Conservation (phyloP, 2,113 vertebrate genomes). For the Prionailurus bengalensis region DNA sequence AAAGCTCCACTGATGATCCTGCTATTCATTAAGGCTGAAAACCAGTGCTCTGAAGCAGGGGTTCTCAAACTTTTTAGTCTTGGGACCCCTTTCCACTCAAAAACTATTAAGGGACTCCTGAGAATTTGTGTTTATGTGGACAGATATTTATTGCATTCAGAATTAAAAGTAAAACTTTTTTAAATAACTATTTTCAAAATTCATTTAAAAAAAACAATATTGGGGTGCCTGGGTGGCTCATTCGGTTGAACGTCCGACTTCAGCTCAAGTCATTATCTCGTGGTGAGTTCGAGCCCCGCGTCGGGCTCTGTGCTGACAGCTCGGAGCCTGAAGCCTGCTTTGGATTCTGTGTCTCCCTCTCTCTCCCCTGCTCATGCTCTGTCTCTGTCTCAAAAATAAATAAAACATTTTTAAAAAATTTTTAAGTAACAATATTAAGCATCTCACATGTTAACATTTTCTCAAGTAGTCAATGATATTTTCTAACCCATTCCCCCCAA, state of each 20-base stretch:
- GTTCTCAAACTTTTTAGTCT: not conserved
- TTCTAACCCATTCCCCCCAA: not conserved
- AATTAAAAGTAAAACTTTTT: conserved; percentile 14
- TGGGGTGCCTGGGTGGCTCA: too few relatives aligned
- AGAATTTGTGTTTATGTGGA: not conserved
- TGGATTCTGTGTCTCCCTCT: too few relatives aligned
- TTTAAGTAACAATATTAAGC: not conserved
- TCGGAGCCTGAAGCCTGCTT: too few relatives aligned
- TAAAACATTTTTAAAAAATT: too few relatives aligned
- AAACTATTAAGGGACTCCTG: not conserved
- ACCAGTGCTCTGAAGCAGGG: not conserved
- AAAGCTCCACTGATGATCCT: not conserved
- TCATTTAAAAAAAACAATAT: not conserved
- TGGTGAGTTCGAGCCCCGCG: too few relatives aligned
- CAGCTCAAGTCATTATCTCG: too few relatives aligned
- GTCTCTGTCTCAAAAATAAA: too few relatives aligned
- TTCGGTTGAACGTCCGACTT: too few relatives aligned
- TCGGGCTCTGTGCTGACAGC: too few relatives aligned
- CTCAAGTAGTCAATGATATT: not conserved
- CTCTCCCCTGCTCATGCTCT: too few relatives aligned
- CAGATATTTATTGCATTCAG: not conserved
- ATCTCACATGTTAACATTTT: not conserved
- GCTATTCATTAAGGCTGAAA: not conserved
- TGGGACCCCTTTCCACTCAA: not conserved
- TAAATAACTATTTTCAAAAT: not conserved